These are phyloP conservation scores for Tapera naevia DNA, from an alignment of 2,797 vertebrate genomes.

Conservation along the genomic window DNA sequence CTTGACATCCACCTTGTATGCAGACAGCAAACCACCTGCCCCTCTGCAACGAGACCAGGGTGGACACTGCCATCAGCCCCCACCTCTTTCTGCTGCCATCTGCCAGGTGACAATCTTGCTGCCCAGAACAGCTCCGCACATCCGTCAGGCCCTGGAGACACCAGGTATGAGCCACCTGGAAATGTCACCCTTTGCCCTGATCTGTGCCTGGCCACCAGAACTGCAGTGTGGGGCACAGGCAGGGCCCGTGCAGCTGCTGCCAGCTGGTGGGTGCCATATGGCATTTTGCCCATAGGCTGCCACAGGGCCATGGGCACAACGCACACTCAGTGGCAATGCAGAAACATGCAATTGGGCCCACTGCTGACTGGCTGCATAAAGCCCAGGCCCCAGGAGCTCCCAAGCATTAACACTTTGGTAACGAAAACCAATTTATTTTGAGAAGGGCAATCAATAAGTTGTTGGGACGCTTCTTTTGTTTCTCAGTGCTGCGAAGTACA, in stretches of 20 bases:
- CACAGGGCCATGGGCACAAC: not conserved
- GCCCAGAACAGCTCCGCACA: not conserved
- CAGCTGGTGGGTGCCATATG: too few relatives aligned
- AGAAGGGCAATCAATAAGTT: not conserved
- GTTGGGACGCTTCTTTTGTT: not conserved
- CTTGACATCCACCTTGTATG: not conserved
- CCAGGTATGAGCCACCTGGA: accelerated
- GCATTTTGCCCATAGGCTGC: too few relatives aligned
- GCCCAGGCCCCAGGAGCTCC: not conserved
- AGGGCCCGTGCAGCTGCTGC: too few relatives aligned
- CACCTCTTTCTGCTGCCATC: not conserved
- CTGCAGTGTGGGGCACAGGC: accelerated
- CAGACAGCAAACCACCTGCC: not conserved
- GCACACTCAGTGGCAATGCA: too few relatives aligned
- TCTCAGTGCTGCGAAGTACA: not conserved
- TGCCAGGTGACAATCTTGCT: not conserved
- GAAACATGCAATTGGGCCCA: too few relatives aligned
- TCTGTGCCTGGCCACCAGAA: too few relatives aligned
- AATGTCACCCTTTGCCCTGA: accelerated
- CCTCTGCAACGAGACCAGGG: not conserved
- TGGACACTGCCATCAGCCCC: too few relatives aligned
- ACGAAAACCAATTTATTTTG: not conserved
- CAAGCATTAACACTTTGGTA: not conserved
- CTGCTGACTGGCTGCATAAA: not conserved
- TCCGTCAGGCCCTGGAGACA: not conserved